Conservation (phyloP, 2,113 vertebrate species). For the Phaethornis superciliosus region DNA sequence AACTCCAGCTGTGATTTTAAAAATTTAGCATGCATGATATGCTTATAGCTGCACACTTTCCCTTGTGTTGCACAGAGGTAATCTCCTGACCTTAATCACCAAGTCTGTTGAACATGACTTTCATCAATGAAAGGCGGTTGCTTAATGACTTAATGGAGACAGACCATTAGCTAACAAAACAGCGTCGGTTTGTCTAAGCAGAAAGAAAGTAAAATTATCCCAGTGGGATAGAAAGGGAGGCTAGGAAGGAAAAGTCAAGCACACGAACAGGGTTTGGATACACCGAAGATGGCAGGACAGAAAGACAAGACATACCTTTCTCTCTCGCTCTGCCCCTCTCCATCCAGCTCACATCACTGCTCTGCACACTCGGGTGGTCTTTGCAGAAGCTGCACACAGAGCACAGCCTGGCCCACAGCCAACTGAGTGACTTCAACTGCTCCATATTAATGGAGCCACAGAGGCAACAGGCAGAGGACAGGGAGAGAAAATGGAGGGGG, state of each 20-base stretch:
- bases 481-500: constrained; percentile 29
- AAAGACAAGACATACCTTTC: constrained; percentile 59
- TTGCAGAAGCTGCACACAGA: constrained; percentile 53
- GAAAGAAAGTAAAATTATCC: constrained; percentile 26
- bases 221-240: not conserved
- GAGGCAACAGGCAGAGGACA: constrained; percentile 60
- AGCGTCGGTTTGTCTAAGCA: constrained; percentile 13
- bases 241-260: not conserved
- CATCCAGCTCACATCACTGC: constrained; percentile 21
- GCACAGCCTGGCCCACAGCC: constrained; percentile 77
- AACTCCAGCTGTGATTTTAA: not conserved
- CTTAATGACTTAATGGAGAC: constrained; percentile 51
- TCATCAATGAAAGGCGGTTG: not conserved
- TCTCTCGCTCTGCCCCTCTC: not conserved
- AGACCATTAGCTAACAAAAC: constrained; percentile 38
- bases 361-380: constrained; percentile 5
- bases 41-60: not conserved
- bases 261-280: not conserved
- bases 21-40: not conserved
- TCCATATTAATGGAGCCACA: constrained; percentile 78
- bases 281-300: not conserved
- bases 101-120: constrained; percentile 29
- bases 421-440: constrained; percentile 82
- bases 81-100: constrained; percentile 12
- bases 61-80: not conserved